A percentile compares a stretch with the other conserved stretches of the same genome.
phyloP scores from a whole-genome alignment of 2,797 vertebrate genomes.

The Hoplostethus atlanticus region DNA sequence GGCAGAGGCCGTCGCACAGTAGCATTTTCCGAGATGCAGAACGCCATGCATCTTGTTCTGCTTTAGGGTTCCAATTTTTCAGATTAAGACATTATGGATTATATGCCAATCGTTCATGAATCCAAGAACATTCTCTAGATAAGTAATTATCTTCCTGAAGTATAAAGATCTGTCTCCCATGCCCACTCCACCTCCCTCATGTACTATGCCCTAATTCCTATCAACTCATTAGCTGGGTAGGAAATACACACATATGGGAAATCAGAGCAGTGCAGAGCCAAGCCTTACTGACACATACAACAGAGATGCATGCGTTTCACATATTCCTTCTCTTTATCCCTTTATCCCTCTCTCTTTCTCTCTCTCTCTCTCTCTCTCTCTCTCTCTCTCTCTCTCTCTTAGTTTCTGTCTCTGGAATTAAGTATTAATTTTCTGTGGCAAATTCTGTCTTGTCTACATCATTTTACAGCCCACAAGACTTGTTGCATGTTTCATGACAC shows the following conservation, averaged over 20 bases:
- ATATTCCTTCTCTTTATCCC: not conserved
- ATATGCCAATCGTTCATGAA: constrained; percentile 20
- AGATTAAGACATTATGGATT: constrained; percentile 38
- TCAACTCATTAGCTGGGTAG: constrained; percentile 69
- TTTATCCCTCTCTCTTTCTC: not conserved
- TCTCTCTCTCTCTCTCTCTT: constrained; percentile 1
- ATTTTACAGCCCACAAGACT: not conserved
- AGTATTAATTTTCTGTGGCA: constrained; percentile 14
- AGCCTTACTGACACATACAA: constrained; percentile 30
- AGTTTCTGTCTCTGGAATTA: constrained; percentile 1
- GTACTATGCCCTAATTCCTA: constrained; percentile 67
- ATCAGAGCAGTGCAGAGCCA: constrained; percentile 30
- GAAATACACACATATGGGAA: constrained; percentile 52
- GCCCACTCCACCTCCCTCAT: constrained; percentile 59
- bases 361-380: not conserved
- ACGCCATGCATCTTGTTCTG: constrained; percentile 7
- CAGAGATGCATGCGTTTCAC: constrained; percentile 20
- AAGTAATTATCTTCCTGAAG: constrained; percentile 63
- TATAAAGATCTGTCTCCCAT: constrained; percentile 57
- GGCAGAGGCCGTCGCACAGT: constrained; percentile 41
- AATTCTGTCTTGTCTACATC: constrained; percentile 5
- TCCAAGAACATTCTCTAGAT: constrained; percentile 41
- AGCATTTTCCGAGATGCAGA: constrained; percentile 19
- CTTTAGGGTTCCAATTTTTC: constrained; percentile 36
- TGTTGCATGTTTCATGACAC: not conserved